Evolutionary conservation across 37 sponge, comb jelly and placozoan species (phyloP), one percentile per base, ranked within the genome.

Genomic region (Crambe crambe): DNA sequence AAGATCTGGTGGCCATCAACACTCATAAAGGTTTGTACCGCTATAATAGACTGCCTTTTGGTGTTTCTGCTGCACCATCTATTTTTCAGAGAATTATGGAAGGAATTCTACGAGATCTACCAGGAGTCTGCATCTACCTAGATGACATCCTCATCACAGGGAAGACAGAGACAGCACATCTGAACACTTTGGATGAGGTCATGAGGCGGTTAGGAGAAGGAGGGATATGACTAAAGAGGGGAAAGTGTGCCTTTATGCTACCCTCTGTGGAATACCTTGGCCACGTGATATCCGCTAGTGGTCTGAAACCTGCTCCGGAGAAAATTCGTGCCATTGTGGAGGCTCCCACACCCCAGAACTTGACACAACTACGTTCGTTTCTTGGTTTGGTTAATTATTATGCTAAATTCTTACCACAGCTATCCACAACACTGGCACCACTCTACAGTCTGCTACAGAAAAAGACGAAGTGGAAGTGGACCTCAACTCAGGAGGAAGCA

Each of bases 51-150:
- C 70, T 80, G 34, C 81, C 76, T 1, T 80, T 80, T 31, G 87
- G 81, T 20, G 57, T 86, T 22, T 23, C 81, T 8, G 64, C 70
- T 21, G 81, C 75, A 42, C 81, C 80, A 32, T 54, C 76, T 1
- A 80, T 80, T 12, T 86, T 73, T 31, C 81, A 86, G 56, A 42
- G 81, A 44, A 73, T 56, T 25, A 83, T 83, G 69, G 84, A 83
- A 20, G 25, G 56, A 3, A 37, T 83, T 20, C 59, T 83, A 23
- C 68, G 54, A 29, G 77, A 70, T 8, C 17, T 76, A 37, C 75
- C 44, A 37, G 9, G 29, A n/a, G n/a, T 72, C 6, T 37, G 61
- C 22, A 23, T 57, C 9, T 72, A 73, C 63, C 6, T 82, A 10
- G 84, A 83, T n/a, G 76, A 74, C 35, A 84, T 76, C 4, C 30